These are phyloP conservation scores for Rhodinocichla rosea DNA, from an alignment of 2,113 vertebrate species.

Conservation along the genomic window DNA sequence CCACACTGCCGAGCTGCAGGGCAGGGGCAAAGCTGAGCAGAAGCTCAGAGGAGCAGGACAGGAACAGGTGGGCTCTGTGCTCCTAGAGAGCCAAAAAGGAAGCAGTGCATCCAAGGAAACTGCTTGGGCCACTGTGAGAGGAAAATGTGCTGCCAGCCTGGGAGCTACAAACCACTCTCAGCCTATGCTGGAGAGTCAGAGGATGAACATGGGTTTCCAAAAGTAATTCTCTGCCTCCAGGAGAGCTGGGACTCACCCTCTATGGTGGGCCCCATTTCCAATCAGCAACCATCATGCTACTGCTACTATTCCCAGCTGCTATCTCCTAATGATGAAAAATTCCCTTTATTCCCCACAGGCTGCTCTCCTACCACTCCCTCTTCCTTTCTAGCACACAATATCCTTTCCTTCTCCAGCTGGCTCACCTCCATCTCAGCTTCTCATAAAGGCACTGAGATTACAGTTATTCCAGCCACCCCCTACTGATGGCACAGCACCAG, in stretches of 20 bases:
- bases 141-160: neutral
- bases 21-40: neutral
- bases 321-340: neutral
- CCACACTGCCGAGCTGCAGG: neutral
- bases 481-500: neutral
- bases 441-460: neutral
- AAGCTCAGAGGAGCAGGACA: neutral
- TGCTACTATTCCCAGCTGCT: neutral
- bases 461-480: neutral
- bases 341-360: neutral
- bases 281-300: neutral
- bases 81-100: neutral
- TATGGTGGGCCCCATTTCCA: neutral
- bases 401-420: neutral
- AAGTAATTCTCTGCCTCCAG: neutral
- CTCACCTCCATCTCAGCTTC: neutral
- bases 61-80: neutral
- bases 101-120: constrained; percentile 11
- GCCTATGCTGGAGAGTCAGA: neutral
- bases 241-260: neutral
- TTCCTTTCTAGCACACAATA: neutral
- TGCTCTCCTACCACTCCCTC: neutral
- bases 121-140: neutral
- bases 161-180: neutral
- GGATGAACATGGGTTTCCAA: neutral